Evolutionary conservation across 64 coral and sea anemone species (phyloP).

Genomic region (Astreopora myriophthalma): DNA sequence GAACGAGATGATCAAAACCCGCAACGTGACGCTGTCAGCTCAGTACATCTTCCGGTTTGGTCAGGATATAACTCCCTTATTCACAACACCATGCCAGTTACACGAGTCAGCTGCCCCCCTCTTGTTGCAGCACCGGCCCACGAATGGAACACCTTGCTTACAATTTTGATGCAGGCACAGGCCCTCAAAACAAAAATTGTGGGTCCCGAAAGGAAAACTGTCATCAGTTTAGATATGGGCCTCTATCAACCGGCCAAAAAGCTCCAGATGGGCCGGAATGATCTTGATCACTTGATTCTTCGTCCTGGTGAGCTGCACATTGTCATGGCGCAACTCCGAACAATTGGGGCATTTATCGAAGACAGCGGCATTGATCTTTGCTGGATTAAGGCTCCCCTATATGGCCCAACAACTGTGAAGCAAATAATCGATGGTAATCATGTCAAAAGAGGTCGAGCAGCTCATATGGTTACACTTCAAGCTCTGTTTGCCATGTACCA

Average conservation of each 20-base stretch:
- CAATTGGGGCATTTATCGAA: constrained; percentile 22
- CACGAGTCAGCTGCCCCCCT: background rate
- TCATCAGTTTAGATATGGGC: background rate
- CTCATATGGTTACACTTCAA: constrained; percentile 41
- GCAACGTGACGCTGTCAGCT: background rate
- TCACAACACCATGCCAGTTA: background rate
- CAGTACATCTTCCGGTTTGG: constrained; percentile 26
- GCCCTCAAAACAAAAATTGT: constrained; percentile 7
- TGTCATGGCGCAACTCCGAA: constrained; percentile 49
- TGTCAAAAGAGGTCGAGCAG: constrained; percentile 1
- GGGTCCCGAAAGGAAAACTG: constrained; percentile 24
- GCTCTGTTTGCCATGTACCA: constrained; percentile 20
- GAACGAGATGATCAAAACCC: background rate
- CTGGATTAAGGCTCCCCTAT: constrained; percentile 51
- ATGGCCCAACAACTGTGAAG: constrained; percentile 58
- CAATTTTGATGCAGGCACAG: constrained; percentile 36
- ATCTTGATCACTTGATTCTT: constrained; percentile 21
- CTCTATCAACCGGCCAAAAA: constrained; percentile 43
- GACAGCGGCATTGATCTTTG: constrained; percentile 64
- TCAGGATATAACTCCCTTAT: constrained; percentile 54
- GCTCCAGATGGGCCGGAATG: background rate
- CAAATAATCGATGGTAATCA: constrained; percentile 52
- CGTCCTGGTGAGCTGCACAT: constrained; percentile 36
- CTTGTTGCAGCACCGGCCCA: constrained; percentile 13
- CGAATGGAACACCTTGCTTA: constrained; percentile 22